Base-by-base conservation (phyloP, 2,113 vertebrate genomes). In the Promerops cafer region DNA sequence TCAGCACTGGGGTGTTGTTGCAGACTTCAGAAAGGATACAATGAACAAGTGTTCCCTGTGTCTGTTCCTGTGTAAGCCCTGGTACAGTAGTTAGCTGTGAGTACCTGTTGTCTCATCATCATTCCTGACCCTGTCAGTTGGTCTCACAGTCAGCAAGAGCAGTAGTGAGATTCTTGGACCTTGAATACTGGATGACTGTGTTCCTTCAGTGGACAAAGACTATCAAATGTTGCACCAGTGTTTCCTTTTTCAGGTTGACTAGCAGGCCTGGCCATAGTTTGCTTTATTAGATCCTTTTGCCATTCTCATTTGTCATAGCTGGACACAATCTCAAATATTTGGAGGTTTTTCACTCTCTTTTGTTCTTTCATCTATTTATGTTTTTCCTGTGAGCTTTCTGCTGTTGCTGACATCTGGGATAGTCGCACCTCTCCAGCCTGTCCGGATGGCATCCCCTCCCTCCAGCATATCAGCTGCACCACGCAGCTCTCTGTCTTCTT, bases 21-120 rank as follows among this genome's bases (percentile, higher is more conserved):
- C 31, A 57, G 61, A 16, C 35, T 70, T 85, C 2, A 61, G 52
- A 52, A 59, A 52, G 31, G 54, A 23, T 3, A 1, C 1, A 19
- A 18, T 53, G 53, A 61, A 4, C 17, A 35, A 52, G 33, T 37
- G 10, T 27, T 87, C 22, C 11, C 3, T 15, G 21, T 33, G 13
- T 37, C 33, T 1, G 2, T 20, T 53, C 64, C 35, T 54, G 39
- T 12, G 11, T 6, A 14, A 26, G 60, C 42, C 1, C 21, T 66
- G 72, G 33, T 52, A 2, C 9, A 13, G n/a, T 7, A 74, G 40
- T 28, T 42, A 13, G 49, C 31, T 5, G 1, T 12, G n/a, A 18
- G 42, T 42, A 27, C 14, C 21, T 71, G 13, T 60, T 50, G 22
- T 31, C 21, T 33, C 3, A 1, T 10, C 0, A 0, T 24, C 1